These are phyloP conservation scores for Hesperia comma DNA, from an alignment of 2,888 invertebrate species.

Conservation along the genomic window DNA sequence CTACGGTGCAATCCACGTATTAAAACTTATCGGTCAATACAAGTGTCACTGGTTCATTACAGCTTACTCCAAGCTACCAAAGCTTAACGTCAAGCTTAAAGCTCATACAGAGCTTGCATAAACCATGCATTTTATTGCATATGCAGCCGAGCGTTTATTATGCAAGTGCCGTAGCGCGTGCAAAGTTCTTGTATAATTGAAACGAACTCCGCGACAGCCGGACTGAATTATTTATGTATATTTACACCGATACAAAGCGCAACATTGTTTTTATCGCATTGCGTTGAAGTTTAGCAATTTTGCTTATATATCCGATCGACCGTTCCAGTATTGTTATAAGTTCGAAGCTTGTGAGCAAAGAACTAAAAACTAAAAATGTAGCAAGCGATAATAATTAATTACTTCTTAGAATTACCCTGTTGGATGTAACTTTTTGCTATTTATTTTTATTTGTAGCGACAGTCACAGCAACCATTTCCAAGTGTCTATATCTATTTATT, in stretches of 20 bases:
- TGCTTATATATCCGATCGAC: too few relatives aligned
- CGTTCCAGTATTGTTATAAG: too few relatives aligned
- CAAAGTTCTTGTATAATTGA: slow-evolving; percentile 37
- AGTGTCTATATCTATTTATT: too few relatives aligned
- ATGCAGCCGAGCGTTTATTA: slow-evolving; percentile 33
- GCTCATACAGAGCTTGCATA: slow-evolving; percentile 17
- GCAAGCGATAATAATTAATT: too few relatives aligned
- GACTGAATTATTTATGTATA: slow-evolving; percentile 32
- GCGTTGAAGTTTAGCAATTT: too few relatives aligned
- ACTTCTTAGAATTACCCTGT: too few relatives aligned
- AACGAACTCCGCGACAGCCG: slow-evolving; percentile 29
- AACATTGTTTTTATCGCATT: slow-evolving; percentile 10
- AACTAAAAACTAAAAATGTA: too few relatives aligned
- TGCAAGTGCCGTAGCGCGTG: slow-evolving; percentile 30
- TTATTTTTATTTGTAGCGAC: too few relatives aligned
- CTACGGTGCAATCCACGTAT: too few relatives aligned
- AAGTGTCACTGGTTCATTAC: background rate
- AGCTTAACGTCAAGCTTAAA: slow-evolving; percentile 16
- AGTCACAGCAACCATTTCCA: too few relatives aligned
- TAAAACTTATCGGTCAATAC: background rate
- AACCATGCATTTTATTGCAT: slow-evolving; percentile 34
- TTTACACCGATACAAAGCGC: slow-evolving; percentile 27
- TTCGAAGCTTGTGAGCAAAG: too few relatives aligned
- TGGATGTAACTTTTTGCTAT: too few relatives aligned
- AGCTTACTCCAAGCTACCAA: slow-evolving; percentile 1